Conservation (phyloP, 2,113 vertebrate species). For the Lontra canadensis region DNA sequence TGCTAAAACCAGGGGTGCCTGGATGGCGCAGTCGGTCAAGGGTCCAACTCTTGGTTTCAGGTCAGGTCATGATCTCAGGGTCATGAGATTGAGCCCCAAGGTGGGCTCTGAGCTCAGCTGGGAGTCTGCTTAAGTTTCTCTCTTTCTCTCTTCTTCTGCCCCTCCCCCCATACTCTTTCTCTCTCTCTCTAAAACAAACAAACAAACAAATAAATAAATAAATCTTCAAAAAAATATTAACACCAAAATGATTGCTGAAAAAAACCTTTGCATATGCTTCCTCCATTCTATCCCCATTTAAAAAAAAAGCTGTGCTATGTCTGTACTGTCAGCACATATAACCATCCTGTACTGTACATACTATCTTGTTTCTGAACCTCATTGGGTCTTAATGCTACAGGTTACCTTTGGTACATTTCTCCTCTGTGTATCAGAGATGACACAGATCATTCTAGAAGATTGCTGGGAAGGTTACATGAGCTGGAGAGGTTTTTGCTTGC, state of each 20-base stretch:
- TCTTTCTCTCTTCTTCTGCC: background rate
- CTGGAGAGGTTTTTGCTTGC: no score
- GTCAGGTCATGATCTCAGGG: background rate
- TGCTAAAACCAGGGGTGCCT: background rate
- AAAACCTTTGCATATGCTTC: background rate
- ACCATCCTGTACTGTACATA: background rate
- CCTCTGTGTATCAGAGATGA: background rate
- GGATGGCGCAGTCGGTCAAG: background rate
- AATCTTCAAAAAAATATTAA: background rate
- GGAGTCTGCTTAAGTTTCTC: background rate
- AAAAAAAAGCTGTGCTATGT: background rate
- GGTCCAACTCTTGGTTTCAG: background rate
- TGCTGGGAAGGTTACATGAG: background rate
- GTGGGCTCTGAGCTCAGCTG: background rate
- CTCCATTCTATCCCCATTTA: background rate
- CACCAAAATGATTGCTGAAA: background rate
- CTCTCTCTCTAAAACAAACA: background rate
- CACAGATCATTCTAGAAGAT: background rate
- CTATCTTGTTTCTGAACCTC: background rate
- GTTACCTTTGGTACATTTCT: background rate
- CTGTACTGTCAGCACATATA: background rate
- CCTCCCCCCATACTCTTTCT: background rate
- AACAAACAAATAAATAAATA: background rate
- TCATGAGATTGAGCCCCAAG: background rate
- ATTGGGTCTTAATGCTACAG: background rate